Evolutionary conservation across 2,888 invertebrate species (phyloP), one percentile per base, ranked within the genome.

Genomic region (Chaitophorus viminalis): DNA sequence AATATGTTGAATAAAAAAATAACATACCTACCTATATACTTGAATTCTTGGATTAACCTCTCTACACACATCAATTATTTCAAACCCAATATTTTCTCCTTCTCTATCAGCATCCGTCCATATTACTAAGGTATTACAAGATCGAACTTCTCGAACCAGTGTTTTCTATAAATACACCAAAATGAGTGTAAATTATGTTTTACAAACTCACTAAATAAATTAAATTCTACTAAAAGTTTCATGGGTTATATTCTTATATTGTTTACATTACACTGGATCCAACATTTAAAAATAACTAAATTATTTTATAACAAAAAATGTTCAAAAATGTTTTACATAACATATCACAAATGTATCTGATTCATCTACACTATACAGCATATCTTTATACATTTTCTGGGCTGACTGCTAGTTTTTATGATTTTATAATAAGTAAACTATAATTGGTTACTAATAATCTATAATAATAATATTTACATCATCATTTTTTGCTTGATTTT

Each of bases 71-170:
- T 96, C 92, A 82, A 99, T 97, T 60, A 99, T 95, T 93, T 99
- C 99, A 93, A 95, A 99, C 0, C 99, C 99, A 91, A 99, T 99
- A 91, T 99, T 99, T 92, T 99, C 99, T 54, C 99, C 99, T 93
- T 99, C 99, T 92, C 99, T 94, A 93, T 99, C 99, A 93, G 99
- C 98, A 97, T 99, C 99, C 1, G 99, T 99, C 99, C 99, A 99
- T 90, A 99, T 96, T 31, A 99, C 96, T 6, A 99, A 93, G 0
- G 94, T 94, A 90, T 94, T 92, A 90, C 96, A 96, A 65, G 92
- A 91, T 31, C 93, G 92, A 4, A 94, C 92, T 93, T 95, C 95
- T 90, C 93, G 92, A 91, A 95, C 94, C 90, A 96, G 91, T 6
- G 95, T 95, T 92, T 92, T 94, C 93, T 95, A 90, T 60, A 60